phyloP scores from a whole-genome alignment of 2,888 invertebrate genomes.

The Sceliomorpha sp. region DNA sequence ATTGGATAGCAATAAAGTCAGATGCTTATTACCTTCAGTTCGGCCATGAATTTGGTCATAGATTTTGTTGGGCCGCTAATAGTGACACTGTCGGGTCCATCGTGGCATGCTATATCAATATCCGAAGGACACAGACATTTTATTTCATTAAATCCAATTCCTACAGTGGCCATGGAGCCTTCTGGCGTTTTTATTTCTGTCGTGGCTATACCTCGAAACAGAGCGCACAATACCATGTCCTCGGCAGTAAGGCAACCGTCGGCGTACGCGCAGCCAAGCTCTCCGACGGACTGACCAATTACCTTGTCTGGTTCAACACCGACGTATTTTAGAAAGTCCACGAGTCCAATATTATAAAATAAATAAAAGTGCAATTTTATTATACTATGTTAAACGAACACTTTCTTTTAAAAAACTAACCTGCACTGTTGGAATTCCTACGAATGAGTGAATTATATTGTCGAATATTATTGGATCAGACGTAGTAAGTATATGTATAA shows the following conservation, averaged over 20 bases:
- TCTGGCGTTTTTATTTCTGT: constrained; percentile 79
- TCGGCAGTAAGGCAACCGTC: constrained; percentile 90
- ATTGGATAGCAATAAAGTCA: background rate
- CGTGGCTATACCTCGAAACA: constrained; percentile 70
- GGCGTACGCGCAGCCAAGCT: constrained; percentile 96
- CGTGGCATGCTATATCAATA: constrained; percentile 93
- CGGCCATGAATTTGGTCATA: constrained; percentile 85
- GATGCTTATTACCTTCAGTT: constrained; percentile 78
- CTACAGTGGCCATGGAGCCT: constrained; percentile 95
- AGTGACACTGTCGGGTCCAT: constrained; percentile 91
- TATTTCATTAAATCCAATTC: constrained; percentile 84
- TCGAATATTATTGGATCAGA: constrained; percentile 85
- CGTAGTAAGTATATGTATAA: constrained; percentile 84
- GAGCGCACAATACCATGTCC: constrained; percentile 71
- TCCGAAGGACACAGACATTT: constrained; percentile 86
- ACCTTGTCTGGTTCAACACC: constrained; percentile 87
- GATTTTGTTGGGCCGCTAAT: constrained; percentile 91
- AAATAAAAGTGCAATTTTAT: background rate
- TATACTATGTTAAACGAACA: background rate
- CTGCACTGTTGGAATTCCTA: constrained; percentile 88
- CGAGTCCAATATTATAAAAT: constrained; percentile 82
- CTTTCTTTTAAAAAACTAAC: constrained; percentile 20
- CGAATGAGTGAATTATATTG: constrained; percentile 86
- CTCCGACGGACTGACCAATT: constrained; percentile 96
- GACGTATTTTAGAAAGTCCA: constrained; percentile 83